phyloP scores from a whole-genome alignment of 1,140 invertebrate species.

The Platorchestia sp. region DNA sequence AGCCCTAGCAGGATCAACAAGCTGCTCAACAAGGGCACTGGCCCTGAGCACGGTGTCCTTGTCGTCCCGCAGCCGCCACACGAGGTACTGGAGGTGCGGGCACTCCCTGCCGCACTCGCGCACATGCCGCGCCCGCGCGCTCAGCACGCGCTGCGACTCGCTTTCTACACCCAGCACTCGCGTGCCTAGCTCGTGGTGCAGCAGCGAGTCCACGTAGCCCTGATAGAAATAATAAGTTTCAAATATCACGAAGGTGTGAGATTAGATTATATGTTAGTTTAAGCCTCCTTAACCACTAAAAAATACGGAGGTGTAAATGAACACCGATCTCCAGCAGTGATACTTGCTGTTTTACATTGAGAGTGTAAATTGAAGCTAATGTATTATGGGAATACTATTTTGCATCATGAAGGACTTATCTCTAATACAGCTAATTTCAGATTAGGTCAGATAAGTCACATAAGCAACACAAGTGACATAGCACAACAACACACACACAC shows the following conservation, averaged over 20 bases:
- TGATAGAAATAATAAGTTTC: not conserved
- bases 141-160: constrained; percentile 6
- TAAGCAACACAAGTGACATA: not conserved
- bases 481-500: not conserved
- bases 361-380: too few relatives aligned
- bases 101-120: not conserved
- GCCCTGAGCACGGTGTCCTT: not conserved
- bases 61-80: constrained; percentile 2
- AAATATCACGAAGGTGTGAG: too few relatives aligned
- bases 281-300: too few relatives aligned
- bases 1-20: not conserved
- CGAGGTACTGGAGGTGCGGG: constrained; percentile 19
- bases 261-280: too few relatives aligned
- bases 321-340: too few relatives aligned
- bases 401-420: too few relatives aligned
- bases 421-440: too few relatives aligned
- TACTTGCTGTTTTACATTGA: too few relatives aligned
- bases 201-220: constrained; percentile 36
- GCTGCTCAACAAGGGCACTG: not conserved
- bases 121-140: constrained; percentile 22
- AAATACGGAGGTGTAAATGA: too few relatives aligned
- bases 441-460: too few relatives aligned
- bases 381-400: too few relatives aligned
- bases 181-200: constrained; percentile 18
- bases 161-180: constrained; percentile 36